Evolutionary conservation across 2,113 vertebrate genomes (phyloP).

Genomic region (Carollia perspicillata): DNA sequence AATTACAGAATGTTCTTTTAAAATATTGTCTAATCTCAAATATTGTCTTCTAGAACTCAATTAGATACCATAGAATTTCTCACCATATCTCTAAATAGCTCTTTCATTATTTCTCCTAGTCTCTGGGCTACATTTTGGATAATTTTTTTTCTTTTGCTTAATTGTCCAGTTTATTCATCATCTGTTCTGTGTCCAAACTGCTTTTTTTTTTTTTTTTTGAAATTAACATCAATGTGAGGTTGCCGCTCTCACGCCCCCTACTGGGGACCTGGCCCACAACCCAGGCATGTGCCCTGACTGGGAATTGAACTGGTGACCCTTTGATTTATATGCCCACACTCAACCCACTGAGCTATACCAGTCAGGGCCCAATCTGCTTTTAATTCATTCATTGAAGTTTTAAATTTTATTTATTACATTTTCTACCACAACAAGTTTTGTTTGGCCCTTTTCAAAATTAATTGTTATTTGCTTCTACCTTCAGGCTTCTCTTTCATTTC

Average conservation of each 20-base stretch:
- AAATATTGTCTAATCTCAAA: background rate
- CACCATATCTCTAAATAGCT: background rate
- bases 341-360: no score
- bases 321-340: no score
- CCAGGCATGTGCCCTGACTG: no score
- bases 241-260: no score
- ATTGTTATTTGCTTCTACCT: constrained; percentile 32
- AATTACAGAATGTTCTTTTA: background rate
- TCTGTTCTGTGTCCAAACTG: background rate
- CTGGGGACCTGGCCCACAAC: no score
- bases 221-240: no score
- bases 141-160: background rate
- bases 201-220: no score
- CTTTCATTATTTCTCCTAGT: background rate
- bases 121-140: background rate
- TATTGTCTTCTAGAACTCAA: background rate
- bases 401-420: background rate
- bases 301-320: no score
- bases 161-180: background rate
- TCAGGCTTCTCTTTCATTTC: background rate
- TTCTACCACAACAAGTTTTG: background rate
- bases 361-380: background rate
- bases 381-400: background rate
- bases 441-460: background rate
- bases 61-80: background rate